These are phyloP conservation scores for Melikaiella ostensackeni DNA, from an alignment of 2,888 invertebrate species.

Conservation along the genomic window DNA sequence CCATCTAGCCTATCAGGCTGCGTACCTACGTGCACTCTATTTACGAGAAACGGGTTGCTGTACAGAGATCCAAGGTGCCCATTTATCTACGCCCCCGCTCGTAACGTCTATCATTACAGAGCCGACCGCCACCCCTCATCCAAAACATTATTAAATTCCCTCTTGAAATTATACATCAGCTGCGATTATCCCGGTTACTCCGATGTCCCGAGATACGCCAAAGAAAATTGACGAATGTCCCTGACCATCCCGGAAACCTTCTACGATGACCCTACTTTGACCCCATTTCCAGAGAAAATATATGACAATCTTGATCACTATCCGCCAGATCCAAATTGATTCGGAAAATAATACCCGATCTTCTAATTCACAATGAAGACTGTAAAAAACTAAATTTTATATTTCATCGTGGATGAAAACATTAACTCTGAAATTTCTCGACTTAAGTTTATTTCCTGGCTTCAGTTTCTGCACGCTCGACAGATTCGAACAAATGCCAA, in stretches of 20 bases:
- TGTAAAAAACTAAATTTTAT: background rate
- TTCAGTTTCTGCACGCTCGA: conserved; percentile 11
- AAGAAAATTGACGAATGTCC: background rate
- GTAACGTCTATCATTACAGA: conserved; percentile 42
- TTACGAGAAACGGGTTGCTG: conserved; percentile 17
- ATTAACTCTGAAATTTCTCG: background rate
- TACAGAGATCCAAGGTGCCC: conserved; percentile 14
- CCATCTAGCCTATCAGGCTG: conserved; percentile 29
- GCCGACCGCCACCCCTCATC: conserved; percentile 22
- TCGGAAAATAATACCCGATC: no score
- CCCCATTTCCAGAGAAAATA: background rate
- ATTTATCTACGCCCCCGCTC: conserved; percentile 41
- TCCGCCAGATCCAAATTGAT: background rate
- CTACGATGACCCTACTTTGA: background rate
- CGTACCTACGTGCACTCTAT: conserved; percentile 28
- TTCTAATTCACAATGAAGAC: background rate
- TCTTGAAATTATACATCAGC: conserved; percentile 9
- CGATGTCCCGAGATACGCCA: background rate
- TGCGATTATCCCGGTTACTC: background rate
- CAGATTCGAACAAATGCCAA: conserved; percentile 23
- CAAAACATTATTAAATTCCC: conserved; percentile 47
- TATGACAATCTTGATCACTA: background rate
- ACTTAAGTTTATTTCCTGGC: conserved; percentile 4
- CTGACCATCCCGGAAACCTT: background rate
- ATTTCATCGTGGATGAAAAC: background rate